phyloP scores from a whole-genome alignment of 2,797 vertebrate species.

The Cryptoprocta ferox region DNA sequence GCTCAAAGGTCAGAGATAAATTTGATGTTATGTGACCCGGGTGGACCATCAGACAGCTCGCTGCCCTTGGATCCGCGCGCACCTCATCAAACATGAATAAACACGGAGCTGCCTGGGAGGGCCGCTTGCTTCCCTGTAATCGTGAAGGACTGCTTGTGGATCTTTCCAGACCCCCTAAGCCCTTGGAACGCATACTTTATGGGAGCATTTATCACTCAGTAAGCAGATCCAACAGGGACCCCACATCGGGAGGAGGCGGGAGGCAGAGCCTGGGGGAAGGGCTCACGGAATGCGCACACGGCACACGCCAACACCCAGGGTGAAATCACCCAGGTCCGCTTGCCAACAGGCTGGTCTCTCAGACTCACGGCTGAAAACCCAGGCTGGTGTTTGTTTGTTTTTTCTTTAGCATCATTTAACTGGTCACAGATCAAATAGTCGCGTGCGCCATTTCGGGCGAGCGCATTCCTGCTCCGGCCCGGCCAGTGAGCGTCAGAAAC shows the following conservation, averaged over 20 bases:
- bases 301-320: background rate
- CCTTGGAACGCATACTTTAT: slow-evolving; percentile 25
- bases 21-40: slow-evolving; percentile 42
- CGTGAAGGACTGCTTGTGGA: slow-evolving; percentile 54
- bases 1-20: slow-evolving; percentile 55
- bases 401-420: slow-evolving; percentile 42
- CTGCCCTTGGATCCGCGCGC: slow-evolving; percentile 19
- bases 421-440: slow-evolving; percentile 42
- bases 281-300: background rate
- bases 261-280: slow-evolving; percentile 65
- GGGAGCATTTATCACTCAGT: slow-evolving; percentile 73
- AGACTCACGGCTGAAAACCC: slow-evolving; percentile 72
- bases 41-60: slow-evolving; percentile 42
- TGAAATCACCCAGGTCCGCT: slow-evolving; percentile 62
- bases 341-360: slow-evolving; percentile 69
- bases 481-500: background rate
- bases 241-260: slow-evolving; percentile 60
- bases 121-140: slow-evolving; percentile 31
- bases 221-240: slow-evolving; percentile 68
- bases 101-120: slow-evolving; percentile 54
- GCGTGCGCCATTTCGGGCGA: slow-evolving; percentile 38
- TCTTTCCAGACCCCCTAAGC: slow-evolving; percentile 69
- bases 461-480: slow-evolving; percentile 25
- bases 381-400: slow-evolving; percentile 30
- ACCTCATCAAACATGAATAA: slow-evolving; percentile 75